phyloP scores from a whole-genome alignment of 2,797 vertebrate species.

The Protonibea diacanthus region DNA sequence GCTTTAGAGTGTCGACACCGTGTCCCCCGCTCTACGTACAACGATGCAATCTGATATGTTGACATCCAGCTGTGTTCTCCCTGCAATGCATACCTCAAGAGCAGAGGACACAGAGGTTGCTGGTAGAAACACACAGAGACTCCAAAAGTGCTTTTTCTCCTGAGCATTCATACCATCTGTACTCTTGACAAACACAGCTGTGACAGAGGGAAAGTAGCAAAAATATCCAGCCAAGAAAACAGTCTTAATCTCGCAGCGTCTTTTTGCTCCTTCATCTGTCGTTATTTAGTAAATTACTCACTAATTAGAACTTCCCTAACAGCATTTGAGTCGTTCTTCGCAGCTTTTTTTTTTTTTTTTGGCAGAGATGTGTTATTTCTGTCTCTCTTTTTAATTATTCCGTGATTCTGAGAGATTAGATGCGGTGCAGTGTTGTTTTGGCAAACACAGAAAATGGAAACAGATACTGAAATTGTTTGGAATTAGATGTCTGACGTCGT shows the following conservation, averaged over 20 bases:
- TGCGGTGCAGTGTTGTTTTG: conserved; percentile 16
- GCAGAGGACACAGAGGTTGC: conserved; percentile 32
- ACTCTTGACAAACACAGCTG: conserved; percentile 56
- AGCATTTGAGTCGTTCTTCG: conserved; percentile 18
- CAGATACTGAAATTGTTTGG: conserved; percentile 10
- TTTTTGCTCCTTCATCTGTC: conserved; percentile 58
- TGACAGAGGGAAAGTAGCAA: conserved; percentile 34
- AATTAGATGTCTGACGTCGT: conserved; percentile 3
- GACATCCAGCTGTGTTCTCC: conserved; percentile 25
- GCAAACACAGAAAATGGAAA: conserved; percentile 13
- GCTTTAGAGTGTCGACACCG: conserved; percentile 10
- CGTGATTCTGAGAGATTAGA: conserved; percentile 49
- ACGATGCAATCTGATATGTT: neutral
- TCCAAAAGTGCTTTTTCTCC: conserved; percentile 36
- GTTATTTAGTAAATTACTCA: conserved; percentile 69
- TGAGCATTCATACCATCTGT: conserved; percentile 37
- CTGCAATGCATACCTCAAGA: neutral
- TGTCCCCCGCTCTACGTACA: neutral
- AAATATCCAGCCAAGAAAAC: conserved; percentile 57
- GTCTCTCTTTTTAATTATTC: conserved; percentile 49
- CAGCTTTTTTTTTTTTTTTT: conserved; percentile 19
- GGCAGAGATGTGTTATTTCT: conserved; percentile 40
- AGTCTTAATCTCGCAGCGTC: conserved; percentile 44
- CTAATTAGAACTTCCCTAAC: conserved; percentile 61
- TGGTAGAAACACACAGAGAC: conserved; percentile 1